Evolutionary conservation across 2,888 invertebrate species (phyloP).

Genomic region (Drosophila affinis): DNA sequence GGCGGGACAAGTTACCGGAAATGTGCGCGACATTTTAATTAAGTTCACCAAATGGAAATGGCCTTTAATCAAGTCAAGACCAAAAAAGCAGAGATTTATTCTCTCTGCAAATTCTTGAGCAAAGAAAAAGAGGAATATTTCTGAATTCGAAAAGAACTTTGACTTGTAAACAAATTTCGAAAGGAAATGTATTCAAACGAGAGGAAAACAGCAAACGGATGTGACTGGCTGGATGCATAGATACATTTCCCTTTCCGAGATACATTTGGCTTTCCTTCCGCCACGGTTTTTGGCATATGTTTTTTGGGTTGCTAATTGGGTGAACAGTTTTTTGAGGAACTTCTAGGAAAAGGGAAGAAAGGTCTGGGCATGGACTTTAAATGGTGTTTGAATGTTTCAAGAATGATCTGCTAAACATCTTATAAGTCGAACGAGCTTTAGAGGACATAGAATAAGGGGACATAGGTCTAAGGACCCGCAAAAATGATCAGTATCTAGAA

Average conservation of each 20-base stretch:
- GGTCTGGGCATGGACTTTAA: not conserved
- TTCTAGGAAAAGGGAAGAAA: not conserved
- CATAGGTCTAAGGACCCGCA: too few relatives aligned
- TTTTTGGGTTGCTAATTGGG: not conserved
- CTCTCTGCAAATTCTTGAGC: slow-evolving; percentile 24
- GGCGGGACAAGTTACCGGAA: slow-evolving; percentile 71
- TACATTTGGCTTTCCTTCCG: not conserved
- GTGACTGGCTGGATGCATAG: slow-evolving; percentile 10
- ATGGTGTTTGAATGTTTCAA: not conserved
- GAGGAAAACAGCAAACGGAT: slow-evolving; percentile 17
- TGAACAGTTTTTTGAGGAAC: not conserved
- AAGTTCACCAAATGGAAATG: slow-evolving; percentile 70
- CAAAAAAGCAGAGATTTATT: slow-evolving; percentile 20
- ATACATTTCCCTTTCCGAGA: slow-evolving; percentile 22
- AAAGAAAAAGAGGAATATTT: not conserved
- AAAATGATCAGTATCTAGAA: not conserved
- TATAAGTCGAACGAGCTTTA: too few relatives aligned
- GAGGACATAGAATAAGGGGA: too few relatives aligned
- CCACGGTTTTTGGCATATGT: slow-evolving; percentile 22
- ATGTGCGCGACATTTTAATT: slow-evolving; percentile 82
- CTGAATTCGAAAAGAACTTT: slow-evolving; percentile 1
- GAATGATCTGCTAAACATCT: not conserved
- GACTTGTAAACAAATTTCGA: slow-evolving; percentile 27
- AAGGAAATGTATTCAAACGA: slow-evolving; percentile 23
- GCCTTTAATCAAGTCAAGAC: slow-evolving; percentile 63